Evolutionary conservation across 2,888 invertebrate genomes (phyloP), one percentile per base, ranked within the genome.

Genomic region (Ennomos erosarius): DNA sequence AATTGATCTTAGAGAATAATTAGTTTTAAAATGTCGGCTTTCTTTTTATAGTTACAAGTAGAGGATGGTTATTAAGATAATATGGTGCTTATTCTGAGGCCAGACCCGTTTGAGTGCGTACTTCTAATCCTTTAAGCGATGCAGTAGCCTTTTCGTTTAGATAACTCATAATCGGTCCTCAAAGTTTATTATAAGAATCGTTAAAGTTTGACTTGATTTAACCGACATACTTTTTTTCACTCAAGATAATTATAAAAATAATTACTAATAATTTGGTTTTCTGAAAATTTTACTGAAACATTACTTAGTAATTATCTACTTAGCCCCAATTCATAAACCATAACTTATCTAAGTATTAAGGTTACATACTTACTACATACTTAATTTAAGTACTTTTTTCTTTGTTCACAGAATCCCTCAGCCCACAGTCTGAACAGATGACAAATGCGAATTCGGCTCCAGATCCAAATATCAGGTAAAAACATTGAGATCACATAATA

Each of bases 391-490:
- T 26, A 26, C 6, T 26, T 4, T 47, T 42, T 34, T 37, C 11
- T 72, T 89, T 90, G 84, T 83, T 59, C 75, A 69, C 88, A 92
- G 92, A 91, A 72, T 91, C 91, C 0, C 67, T 90, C n/a, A 91
- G 91, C 59, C 90, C 91, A 1, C 90, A 90, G 65, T 90, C 90
- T 4, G 92, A 92, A 62, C 90, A 88, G 67, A 88, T 90, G 78
- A 85, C 84, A 10, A 90, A 88, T 59, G 78, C 87, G 0, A 85
- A 79, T 40, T 84, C 90, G 1, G 88, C 76, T 1, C 89, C 90
- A 10, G 91, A 92, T 40, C 91, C 92, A 1, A 92, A 92, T 61
- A 91, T 91, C 50, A 88, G 90, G 90, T 91, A 78, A 71, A 35
- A 69, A 45, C 9, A n/a, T 49, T 38, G 40, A 48, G 26, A 26